These are phyloP conservation scores for Arremon aurantiirostris DNA, from an alignment of 2,797 vertebrate species.

Conservation along the genomic window DNA sequence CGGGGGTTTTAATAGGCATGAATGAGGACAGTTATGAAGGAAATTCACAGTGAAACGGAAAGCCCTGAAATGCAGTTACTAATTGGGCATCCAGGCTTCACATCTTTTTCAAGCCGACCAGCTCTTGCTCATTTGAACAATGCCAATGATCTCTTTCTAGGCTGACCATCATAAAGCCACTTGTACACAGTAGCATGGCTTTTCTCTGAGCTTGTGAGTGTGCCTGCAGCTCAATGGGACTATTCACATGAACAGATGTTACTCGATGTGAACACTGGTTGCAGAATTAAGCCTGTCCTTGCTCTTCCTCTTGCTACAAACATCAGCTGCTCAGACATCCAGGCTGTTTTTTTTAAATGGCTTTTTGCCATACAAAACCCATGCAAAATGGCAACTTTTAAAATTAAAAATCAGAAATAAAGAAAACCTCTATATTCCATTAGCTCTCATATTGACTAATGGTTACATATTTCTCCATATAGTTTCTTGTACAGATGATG, in stretches of 20 bases:
- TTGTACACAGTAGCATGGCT: not conserved
- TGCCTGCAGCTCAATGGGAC: conserved; percentile 44
- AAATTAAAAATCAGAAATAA: not conserved
- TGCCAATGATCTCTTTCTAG: not conserved
- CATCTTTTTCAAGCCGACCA: not conserved
- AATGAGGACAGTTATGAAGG: not conserved
- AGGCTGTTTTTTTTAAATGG: not conserved
- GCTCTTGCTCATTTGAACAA: conserved; percentile 5
- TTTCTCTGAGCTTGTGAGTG: not conserved
- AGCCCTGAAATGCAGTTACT: not conserved
- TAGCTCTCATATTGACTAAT: not conserved
- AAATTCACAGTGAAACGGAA: not conserved
- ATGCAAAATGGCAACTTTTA: not conserved
- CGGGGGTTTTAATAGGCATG: not conserved
- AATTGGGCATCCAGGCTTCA: not conserved
- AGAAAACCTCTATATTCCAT: not conserved
- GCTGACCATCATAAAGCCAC: conserved; percentile 21
- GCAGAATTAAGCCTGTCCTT: conserved; percentile 46
- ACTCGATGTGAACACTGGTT: conserved; percentile 31
- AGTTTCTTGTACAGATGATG: not conserved
- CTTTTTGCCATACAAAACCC: conserved; percentile 3
- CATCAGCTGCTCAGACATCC: conserved; percentile 54
- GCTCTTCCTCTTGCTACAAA: conserved; percentile 52
- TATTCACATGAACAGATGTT: conserved; percentile 65
- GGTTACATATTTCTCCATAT: not conserved